Conservation (phyloP, 2,888 invertebrate species). For the Heteromyza rotundicornis region DNA sequence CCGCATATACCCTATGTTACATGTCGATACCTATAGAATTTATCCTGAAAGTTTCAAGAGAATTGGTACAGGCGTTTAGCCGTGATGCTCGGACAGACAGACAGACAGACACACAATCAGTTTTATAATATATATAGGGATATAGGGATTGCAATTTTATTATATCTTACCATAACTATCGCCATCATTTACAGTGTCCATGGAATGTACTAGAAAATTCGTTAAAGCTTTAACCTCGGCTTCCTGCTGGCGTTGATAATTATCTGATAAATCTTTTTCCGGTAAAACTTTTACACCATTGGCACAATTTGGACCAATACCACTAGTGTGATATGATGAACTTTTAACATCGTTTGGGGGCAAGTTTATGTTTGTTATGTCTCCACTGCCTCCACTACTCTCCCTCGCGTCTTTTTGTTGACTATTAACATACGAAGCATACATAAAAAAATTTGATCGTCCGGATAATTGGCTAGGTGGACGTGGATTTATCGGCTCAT, state of each 20-base stretch:
- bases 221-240: slow-evolving; percentile 89
- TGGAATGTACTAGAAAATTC: slow-evolving; percentile 85
- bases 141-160: slow-evolving; percentile 33
- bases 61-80: no score
- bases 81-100: no score
- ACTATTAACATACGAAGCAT: slow-evolving; percentile 69
- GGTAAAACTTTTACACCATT: neutral
- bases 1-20: no score
- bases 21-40: no score
- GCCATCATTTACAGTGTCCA: slow-evolving; percentile 75
- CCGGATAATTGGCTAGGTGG: slow-evolving; percentile 74
- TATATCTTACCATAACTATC: slow-evolving; percentile 71
- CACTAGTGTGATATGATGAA: slow-evolving; percentile 24
- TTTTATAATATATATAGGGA: no score
- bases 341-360: slow-evolving; percentile 26
- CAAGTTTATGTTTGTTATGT: slow-evolving; percentile 21
- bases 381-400: slow-evolving; percentile 17
- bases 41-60: no score
- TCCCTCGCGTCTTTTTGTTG: no score
- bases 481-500: slow-evolving; percentile 90
- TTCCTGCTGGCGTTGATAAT: slow-evolving; percentile 68
- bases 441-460: slow-evolving; percentile 72
- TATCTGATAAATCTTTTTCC: neutral
- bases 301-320: slow-evolving; percentile 43
- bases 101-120: no score